Percentiles rank a stretch among this genome's conserved stretches.
These are phyloP conservation scores for Conomelus anceps DNA, from an alignment of 2,888 invertebrate genomes.

Conservation along the genomic window DNA sequence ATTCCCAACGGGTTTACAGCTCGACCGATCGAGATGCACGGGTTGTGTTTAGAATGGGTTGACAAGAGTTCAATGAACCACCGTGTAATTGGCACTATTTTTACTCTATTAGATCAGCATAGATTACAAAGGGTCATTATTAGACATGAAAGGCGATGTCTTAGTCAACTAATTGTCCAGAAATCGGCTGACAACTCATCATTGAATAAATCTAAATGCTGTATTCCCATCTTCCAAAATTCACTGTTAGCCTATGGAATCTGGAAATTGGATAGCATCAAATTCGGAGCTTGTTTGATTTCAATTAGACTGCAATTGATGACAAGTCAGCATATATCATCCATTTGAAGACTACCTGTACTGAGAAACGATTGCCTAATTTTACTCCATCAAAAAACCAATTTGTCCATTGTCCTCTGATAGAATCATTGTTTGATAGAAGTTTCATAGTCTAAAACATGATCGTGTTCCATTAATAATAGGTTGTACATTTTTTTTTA, in stretches of 20 bases:
- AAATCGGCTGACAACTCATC: background rate
- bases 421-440: no score
- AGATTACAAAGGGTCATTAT: background rate
- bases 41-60: background rate
- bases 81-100: background rate
- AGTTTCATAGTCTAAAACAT: no score
- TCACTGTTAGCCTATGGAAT: background rate
- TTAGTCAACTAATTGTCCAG: background rate
- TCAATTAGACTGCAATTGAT: background rate
- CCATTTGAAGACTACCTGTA: background rate
- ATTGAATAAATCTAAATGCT: background rate
- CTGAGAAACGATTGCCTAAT: background rate
- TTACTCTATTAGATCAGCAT: background rate
- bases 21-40: background rate
- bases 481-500: no score
- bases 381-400: background rate
- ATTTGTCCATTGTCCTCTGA: background rate
- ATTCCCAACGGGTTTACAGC: background rate
- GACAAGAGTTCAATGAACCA: background rate
- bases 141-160: background rate
- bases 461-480: no score
- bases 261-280: background rate
- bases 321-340: background rate
- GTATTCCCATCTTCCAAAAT: background rate
- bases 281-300: background rate